Evolutionary conservation across 2,797 vertebrate species (phyloP), one percentile per base, ranked within the genome.

Genomic region (Rhabdomys pumilio): DNA sequence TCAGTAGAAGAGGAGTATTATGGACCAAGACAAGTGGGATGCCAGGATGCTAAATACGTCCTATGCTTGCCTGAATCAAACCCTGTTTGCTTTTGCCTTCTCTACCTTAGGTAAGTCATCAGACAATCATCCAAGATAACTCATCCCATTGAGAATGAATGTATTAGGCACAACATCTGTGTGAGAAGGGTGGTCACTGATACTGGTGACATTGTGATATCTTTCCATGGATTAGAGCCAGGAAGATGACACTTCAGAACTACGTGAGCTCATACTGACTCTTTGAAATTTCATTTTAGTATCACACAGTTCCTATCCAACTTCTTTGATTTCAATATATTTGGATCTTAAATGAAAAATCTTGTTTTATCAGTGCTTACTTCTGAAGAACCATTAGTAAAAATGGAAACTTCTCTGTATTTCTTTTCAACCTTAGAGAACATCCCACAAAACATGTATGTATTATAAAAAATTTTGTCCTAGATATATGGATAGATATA

Each of bases 251-350:
- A 12, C 15, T 93, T 81, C 85, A 50, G n/a, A 69, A 86, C 53
- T n/a, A 12, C 19, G 38, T 8, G 38, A 92, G 15, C 5, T 77
- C 47, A 67, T 41, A 79, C 4, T 41, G 34, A 65, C 65, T 80
- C 63, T 59, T 75, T 79, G 63, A 44, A 67, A 8, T 44, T 84
- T 89, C 65, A 79, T 77, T 93, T 87, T 61, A n/a, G 63, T 31
- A 75, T 73, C n/a, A 73, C 1, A 76, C 22, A 47, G 44, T 67
- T 69, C 47, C 34, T 80, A 80, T 89, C 55, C 69, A 31, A n/a
- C 76, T 79, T 26, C 9, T 81, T 94, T 38, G 84, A 67, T 80
- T 92, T 94, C 41, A 88, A 82, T 90, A 8, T 8, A 24, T 34
- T 81, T 81, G 89, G 76, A 24, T 38, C 24, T 67, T 44, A 53